Evolutionary conservation across 2,113 vertebrate genomes (phyloP), one percentile per base, ranked within the genome.

Genomic region (Indicator indicator): DNA sequence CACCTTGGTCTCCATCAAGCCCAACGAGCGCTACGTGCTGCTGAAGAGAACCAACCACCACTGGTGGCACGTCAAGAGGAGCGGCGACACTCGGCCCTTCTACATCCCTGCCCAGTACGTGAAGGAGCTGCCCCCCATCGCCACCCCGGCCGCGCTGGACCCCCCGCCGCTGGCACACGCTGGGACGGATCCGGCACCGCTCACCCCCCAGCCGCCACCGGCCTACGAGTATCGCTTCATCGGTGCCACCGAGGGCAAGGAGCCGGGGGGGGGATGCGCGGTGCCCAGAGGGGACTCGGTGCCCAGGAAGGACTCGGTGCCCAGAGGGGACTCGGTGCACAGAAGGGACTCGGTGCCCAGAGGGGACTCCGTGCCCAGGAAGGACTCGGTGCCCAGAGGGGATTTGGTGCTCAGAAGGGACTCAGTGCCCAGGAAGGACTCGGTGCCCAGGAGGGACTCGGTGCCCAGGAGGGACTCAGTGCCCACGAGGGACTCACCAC

Each of bases 31-130:
- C 74, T 99, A 99, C 76, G 93, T 98, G 54, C 98, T 99, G 36
- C 86, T 99, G 67, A 97, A 97, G 62, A 98, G 98, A 71, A 99
- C 98, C 36, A 99, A 98, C 7, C 97, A 98, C 18, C 98, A 99
- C 97, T 99, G 99, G 99, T 99, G 99, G 99, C 98, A 98, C 6
- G 99, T 99, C 59, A 86, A 97, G 74, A 98, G 85, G 90, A 98
- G 98, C 83, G 97, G 38, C 92, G 74, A 93, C 54, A 44, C 97
- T 30, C 98, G 97, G 13, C 98, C 99, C 67, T 99, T 99, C 94
- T 99, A 98, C 77, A 97, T 99, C 73, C 99, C 99, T 1, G 99
- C 99, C 2, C 97, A 98, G 92, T 99, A 99, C 11, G 98, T 99
- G 82, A 98, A 97, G 85, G 98, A 98, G 89, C 92, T 96, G 90